A percentile compares a stretch with the other conserved stretches of the same genome.
These are phyloP conservation scores for Cavia aperea DNA, from an alignment of 2,113 vertebrate genomes.

Conservation along the genomic window DNA sequence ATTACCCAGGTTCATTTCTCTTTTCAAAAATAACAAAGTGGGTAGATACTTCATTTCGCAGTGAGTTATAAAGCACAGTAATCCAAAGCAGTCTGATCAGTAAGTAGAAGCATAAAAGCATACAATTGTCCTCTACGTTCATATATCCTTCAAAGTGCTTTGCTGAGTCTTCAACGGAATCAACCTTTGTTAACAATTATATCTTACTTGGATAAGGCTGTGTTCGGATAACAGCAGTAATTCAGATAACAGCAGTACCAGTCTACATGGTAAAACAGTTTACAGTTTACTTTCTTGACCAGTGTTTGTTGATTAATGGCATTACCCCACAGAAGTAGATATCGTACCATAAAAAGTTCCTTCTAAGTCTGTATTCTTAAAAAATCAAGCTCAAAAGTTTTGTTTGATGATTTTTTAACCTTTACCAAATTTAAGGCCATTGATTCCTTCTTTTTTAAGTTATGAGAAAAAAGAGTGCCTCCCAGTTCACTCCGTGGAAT, in stretches of 20 bases:
- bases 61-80: constrained; percentile 65
- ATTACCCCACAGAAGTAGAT: not conserved
- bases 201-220: not conserved
- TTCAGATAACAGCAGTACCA: not conserved
- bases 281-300: constrained; percentile 28
- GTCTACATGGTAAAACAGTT: not conserved
- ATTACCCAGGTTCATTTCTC: constrained; percentile 53
- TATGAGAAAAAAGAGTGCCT: constrained; percentile 29
- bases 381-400: constrained; percentile 4
- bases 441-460: not conserved
- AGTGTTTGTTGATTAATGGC: not conserved
- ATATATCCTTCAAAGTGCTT: constrained; percentile 53
- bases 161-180: constrained; percentile 41
- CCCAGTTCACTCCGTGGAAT: constrained; percentile 37
- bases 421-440: not conserved
- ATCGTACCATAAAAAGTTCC: not conserved
- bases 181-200: constrained; percentile 26
- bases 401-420: constrained; percentile 25
- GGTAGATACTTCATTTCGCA: constrained; percentile 37
- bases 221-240: not conserved
- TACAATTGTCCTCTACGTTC: constrained; percentile 68
- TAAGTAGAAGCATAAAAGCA: constrained; percentile 25
- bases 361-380: not conserved
- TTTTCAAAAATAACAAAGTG: constrained; percentile 58
- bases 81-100: constrained; percentile 58